Conservation (phyloP, 2,888 invertebrate species). For the Ormyrus nitidulus region DNA sequence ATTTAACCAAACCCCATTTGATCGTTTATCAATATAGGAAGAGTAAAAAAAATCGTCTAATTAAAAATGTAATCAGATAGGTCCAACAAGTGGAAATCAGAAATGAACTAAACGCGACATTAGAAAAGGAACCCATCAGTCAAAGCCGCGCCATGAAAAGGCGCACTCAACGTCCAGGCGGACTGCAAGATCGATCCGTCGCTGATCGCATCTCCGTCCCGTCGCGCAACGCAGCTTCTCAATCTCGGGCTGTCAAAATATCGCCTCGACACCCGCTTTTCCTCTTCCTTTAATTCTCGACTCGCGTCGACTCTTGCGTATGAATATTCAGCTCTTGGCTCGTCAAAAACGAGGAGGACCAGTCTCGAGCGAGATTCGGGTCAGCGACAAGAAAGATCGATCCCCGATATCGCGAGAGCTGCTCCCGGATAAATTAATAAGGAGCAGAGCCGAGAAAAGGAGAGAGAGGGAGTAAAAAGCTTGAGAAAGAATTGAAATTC, state of each 20-base stretch:
- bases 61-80: conserved; percentile 31
- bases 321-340: conserved; percentile 32
- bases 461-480: conserved; percentile 52
- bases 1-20: no score
- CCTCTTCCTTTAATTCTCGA: background rate
- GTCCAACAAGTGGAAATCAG: conserved; percentile 28
- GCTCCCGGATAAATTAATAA: conserved; percentile 37
- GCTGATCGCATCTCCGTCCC: background rate
- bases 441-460: background rate
- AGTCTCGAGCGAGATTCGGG: conserved; percentile 23
- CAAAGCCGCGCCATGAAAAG: background rate
- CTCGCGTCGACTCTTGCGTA: background rate
- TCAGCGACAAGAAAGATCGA: conserved; percentile 25
- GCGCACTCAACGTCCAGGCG: background rate
- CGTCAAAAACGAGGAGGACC: background rate
- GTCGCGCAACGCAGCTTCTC: background rate
- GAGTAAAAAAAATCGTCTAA: conserved; percentile 11
- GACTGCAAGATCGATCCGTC: background rate
- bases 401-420: background rate
- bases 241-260: conserved; percentile 28
- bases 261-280: background rate
- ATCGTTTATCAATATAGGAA: background rate
- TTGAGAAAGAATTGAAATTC: conserved; percentile 70
- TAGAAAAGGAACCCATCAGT: background rate
- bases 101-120: background rate